These are phyloP conservation scores for Campoplex nolae DNA, from an alignment of 2,888 invertebrate genomes.

Conservation along the genomic window DNA sequence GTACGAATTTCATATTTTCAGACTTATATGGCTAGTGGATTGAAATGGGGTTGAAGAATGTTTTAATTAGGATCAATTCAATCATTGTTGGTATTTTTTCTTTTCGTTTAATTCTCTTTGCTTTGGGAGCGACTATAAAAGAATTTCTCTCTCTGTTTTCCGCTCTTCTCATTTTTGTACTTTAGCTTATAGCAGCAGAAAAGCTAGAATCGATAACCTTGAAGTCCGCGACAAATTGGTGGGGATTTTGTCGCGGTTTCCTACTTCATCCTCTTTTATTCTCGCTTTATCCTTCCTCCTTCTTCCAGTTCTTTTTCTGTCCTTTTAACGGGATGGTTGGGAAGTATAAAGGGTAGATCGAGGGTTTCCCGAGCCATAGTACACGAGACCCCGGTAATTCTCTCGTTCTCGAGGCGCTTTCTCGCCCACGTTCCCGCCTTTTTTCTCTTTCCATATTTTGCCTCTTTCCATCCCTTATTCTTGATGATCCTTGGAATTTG, in stretches of 20 bases:
- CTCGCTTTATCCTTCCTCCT: not conserved
- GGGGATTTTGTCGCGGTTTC: slow-evolving; percentile 75
- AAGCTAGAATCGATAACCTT: slow-evolving; percentile 74
- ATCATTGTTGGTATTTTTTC: slow-evolving; percentile 43
- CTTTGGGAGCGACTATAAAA: slow-evolving; percentile 1
- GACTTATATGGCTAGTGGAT: not conserved
- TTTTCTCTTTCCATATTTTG: not conserved
- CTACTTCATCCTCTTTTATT: slow-evolving; percentile 47
- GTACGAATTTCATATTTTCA: not conserved
- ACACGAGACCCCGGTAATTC: slow-evolving; percentile 65
- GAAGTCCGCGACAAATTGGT: slow-evolving; percentile 77
- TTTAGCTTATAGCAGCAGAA: slow-evolving; percentile 25
- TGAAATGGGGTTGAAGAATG: slow-evolving; percentile 14
- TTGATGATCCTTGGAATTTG: slow-evolving; percentile 30
- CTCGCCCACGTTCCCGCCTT: slow-evolving; percentile 58
- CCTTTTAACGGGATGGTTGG: slow-evolving; percentile 3
- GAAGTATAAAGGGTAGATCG: slow-evolving; percentile 31
- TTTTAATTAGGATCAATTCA: slow-evolving; percentile 54
- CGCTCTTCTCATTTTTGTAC: slow-evolving; percentile 15
- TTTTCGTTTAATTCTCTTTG: not conserved
- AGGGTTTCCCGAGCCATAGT: slow-evolving; percentile 62
- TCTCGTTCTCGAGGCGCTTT: slow-evolving; percentile 64
- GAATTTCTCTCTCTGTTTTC: slow-evolving; percentile 17
- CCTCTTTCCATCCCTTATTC: slow-evolving; percentile 28
- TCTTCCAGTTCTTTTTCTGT: not conserved